Evolutionary conservation across 2,888 invertebrate species (phyloP).

Genomic region (Limnephilus auricula): DNA sequence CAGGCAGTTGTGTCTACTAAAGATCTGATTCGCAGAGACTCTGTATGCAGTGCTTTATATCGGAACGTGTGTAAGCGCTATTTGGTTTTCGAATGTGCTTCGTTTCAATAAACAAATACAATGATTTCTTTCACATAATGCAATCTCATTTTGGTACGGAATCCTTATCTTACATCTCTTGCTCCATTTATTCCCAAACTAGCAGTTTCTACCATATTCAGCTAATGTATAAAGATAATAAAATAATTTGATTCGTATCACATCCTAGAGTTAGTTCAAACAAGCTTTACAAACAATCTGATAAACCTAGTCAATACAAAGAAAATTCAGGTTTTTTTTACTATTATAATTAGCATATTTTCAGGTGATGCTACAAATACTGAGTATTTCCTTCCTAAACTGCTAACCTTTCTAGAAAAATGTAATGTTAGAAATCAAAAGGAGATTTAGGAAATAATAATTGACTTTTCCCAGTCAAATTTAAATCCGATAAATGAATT

Average conservation of each 20-base stretch:
- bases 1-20: no score
- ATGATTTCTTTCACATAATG: neutral
- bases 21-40: no score
- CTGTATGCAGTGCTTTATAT: no score
- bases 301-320: conserved; percentile 21
- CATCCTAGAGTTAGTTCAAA: conserved; percentile 45
- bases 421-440: no score
- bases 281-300: conserved; percentile 47
- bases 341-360: neutral
- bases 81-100: neutral
- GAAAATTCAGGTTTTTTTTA: neutral
- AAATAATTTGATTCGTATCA: conserved; percentile 31
- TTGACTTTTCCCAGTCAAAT: neutral
- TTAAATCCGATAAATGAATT: no score
- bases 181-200: neutral
- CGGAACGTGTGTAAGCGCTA: neutral
- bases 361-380: neutral
- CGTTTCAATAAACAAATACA: neutral
- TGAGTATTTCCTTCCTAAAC: neutral
- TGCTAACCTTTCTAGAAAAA: no score
- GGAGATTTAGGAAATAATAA: neutral
- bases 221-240: neutral
- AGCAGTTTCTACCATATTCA: neutral
- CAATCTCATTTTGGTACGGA: neutral
- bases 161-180: neutral